Conservation (phyloP, 2,797 vertebrate genomes). For the Chaenodraco wilsoni region DNA sequence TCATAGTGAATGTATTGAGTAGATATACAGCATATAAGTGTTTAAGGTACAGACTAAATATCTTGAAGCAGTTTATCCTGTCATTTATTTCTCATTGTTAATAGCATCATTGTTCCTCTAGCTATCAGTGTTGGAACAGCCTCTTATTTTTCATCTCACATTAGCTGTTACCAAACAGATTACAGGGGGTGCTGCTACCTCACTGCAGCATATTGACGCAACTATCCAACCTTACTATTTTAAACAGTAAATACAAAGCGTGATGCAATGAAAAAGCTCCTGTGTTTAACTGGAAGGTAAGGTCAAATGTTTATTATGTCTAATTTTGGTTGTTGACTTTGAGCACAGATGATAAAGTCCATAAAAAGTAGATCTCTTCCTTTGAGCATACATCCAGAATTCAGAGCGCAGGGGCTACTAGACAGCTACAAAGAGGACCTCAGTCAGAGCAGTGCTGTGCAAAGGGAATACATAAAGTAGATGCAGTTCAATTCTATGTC, state of each 20-base stretch:
- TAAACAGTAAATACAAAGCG: conserved; percentile 6
- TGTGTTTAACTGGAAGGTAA: neutral
- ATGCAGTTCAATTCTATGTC: neutral
- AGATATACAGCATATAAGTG: conserved; percentile 42
- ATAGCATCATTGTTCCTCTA: neutral
- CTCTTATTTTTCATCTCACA: neutral
- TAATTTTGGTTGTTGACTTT: conserved; percentile 10
- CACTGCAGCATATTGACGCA: conserved; percentile 16
- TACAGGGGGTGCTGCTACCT: neutral
- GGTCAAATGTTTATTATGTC: neutral
- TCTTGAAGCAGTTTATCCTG: conserved; percentile 59
- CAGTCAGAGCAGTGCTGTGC: conserved; percentile 43
- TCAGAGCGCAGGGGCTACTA: conserved; percentile 61
- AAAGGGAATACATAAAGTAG: neutral
- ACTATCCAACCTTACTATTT: conserved; percentile 8
- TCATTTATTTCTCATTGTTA: conserved; percentile 12
- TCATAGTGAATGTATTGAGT: conserved; percentile 50
- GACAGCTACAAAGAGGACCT: conserved; percentile 55
- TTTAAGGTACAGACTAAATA: conserved; percentile 71
- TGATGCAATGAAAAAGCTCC: neutral
- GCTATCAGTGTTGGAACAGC: conserved; percentile 16
- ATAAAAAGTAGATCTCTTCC: conserved; percentile 31
- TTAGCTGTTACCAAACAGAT: neutral
- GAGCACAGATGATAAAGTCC: conserved; percentile 27
- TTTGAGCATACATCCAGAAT: conserved; percentile 27